phyloP scores from a whole-genome alignment of 2,113 vertebrate species.

The Candoia aspera region DNA sequence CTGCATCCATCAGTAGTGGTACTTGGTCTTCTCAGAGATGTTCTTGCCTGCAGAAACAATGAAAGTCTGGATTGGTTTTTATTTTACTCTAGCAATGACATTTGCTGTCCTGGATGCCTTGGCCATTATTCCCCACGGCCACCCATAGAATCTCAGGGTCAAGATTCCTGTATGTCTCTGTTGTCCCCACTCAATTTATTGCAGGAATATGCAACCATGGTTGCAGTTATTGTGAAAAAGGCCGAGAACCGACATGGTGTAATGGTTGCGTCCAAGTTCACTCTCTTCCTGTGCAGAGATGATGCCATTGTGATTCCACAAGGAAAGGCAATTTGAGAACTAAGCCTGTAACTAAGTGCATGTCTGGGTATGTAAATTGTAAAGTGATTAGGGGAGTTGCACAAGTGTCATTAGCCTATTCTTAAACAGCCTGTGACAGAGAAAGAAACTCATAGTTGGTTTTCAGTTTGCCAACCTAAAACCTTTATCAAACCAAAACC shows the following conservation, averaged over 20 bases:
- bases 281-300: neutral
- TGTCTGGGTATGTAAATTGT: neutral
- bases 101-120: neutral
- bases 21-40: neutral
- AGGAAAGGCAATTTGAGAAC: neutral
- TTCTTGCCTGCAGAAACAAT: neutral
- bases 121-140: neutral
- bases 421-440: neutral
- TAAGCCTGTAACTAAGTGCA: neutral
- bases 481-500: neutral
- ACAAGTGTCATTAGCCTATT: neutral
- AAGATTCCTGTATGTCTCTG: neutral
- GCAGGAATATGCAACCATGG: neutral
- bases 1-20: neutral
- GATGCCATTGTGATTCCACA: neutral
- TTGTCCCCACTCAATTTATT: neutral
- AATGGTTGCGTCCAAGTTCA: neutral
- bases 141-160: neutral
- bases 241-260: neutral
- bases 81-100: neutral
- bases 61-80: neutral
- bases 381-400: neutral
- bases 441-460: neutral
- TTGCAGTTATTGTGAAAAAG: neutral
- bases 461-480: conserved; percentile 2